These are phyloP conservation scores for Sciurus niger DNA, from an alignment of 2,113 vertebrate genomes.

Conservation along the genomic window DNA sequence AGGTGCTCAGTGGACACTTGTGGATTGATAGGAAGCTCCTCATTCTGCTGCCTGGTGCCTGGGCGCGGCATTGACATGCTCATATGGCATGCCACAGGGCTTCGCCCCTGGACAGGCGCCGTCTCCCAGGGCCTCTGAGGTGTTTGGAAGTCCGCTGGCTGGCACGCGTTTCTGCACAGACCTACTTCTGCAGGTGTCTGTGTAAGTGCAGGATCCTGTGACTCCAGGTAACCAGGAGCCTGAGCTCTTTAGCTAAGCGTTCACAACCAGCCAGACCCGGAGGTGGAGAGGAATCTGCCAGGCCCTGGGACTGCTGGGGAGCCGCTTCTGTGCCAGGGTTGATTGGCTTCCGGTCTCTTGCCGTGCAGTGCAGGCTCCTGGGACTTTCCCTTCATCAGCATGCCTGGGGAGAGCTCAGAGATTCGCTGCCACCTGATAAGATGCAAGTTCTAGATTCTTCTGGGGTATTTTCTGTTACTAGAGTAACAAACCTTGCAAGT, in stretches of 20 bases:
- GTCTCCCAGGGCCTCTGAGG: background rate
- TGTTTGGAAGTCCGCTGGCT: too few relatives aligned
- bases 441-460: background rate
- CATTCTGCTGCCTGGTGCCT: background rate
- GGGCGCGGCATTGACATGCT: background rate
- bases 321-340: accelerated
- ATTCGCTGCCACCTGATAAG: background rate
- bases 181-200: background rate
- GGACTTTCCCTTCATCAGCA: background rate
- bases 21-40: background rate
- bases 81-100: background rate
- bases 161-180: too few relatives aligned
- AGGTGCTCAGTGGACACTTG: background rate
- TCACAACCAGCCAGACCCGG: background rate
- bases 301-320: background rate
- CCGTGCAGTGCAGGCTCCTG: accelerated
- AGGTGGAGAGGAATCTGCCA: background rate
- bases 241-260: background rate
- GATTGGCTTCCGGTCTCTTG: background rate
- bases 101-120: background rate
- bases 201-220: too few relatives aligned
- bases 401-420: background rate
- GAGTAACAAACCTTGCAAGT: background rate
- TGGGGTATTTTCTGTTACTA: constrained; percentile 30
- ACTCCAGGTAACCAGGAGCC: background rate